Evolutionary conservation across 2,113 vertebrate genomes (phyloP).

Genomic region (Cnemophilus loriae): DNA sequence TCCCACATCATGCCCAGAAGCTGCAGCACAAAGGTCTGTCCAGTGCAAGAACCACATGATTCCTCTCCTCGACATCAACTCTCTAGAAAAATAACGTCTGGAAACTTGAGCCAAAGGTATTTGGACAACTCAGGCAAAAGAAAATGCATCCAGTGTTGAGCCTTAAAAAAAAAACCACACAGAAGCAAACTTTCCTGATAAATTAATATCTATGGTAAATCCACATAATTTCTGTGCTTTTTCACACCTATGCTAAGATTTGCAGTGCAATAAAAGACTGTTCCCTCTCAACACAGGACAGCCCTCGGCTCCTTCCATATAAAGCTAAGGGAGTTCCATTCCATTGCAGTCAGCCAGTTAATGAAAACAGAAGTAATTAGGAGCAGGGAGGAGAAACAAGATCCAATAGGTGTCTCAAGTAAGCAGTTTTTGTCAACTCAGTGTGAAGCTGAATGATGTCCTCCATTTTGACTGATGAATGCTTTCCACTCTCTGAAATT

Average conservation of each 20-base stretch:
- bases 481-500: conserved; percentile 15
- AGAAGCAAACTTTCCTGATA: background rate
- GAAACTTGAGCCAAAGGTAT: background rate
- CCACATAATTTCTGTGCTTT: background rate
- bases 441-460: background rate
- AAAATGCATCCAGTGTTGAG: background rate
- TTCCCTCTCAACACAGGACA: background rate
- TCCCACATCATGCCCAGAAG: background rate
- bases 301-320: background rate
- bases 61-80: background rate
- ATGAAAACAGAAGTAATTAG: background rate
- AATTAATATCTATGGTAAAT: background rate
- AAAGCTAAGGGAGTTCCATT: background rate
- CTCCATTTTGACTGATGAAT: background rate
- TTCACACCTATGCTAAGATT: background rate
- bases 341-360: background rate
- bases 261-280: background rate
- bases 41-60: background rate
- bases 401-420: background rate
- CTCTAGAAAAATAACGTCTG: background rate
- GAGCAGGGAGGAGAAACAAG: background rate
- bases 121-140: background rate
- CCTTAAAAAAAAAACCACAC: background rate
- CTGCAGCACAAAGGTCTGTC: background rate
- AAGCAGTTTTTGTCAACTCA: background rate